A percentile compares a stretch with the other conserved stretches of the same genome.
Evolutionary conservation across 2,888 invertebrate genomes (phyloP).

Genomic region (Nemurella pictetii): DNA sequence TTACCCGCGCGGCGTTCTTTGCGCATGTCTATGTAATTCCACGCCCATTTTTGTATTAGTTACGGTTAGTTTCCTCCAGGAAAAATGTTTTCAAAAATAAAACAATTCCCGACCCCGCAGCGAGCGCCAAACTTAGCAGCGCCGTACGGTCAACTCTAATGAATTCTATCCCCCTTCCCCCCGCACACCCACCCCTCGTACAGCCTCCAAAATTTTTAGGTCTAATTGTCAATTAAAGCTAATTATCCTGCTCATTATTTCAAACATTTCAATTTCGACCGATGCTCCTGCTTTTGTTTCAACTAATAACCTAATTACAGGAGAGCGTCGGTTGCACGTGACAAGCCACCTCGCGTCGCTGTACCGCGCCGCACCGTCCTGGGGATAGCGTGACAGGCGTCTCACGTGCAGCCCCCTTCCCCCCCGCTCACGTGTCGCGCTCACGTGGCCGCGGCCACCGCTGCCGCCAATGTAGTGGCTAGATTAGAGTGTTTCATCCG

Average conservation of each 20-base stretch:
- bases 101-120: not conserved
- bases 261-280: not conserved
- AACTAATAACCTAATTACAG: not conserved
- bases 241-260: not conserved
- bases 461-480: not conserved
- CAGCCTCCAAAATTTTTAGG: not conserved
- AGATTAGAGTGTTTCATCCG: not conserved
- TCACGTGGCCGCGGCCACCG: not conserved
- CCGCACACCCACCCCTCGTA: not conserved
- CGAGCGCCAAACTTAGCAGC: not conserved
- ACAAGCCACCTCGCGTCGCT: not conserved
- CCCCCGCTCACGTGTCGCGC: too few species aligned
- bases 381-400: not conserved
- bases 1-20: not conserved
- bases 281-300: not conserved
- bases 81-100: not conserved
- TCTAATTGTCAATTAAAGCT: not conserved
- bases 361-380: not conserved
- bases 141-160: not conserved
- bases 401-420: too few species aligned
- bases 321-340: not conserved
- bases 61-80: not conserved
- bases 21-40: not conserved
- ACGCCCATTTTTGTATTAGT: not conserved
- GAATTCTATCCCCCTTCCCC: not conserved